Evolutionary conservation across 2,797 vertebrate genomes (phyloP), one percentile per base, ranked within the genome.

Genomic region (Cuculus canorus): DNA sequence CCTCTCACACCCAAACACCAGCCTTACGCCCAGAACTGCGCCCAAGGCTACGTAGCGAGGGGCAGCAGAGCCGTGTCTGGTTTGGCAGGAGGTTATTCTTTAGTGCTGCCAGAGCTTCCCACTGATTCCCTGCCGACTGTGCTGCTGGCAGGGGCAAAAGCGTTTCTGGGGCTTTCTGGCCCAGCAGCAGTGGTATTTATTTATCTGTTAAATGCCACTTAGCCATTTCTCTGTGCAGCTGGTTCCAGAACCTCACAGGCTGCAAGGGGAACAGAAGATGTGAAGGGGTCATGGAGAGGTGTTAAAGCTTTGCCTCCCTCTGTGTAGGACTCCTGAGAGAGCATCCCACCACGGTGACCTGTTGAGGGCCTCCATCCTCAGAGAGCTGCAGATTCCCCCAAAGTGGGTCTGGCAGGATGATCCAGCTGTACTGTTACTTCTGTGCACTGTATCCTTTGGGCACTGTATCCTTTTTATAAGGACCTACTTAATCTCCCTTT

Each of bases 111-210:
- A 24, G 27, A 52, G 60, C 27, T 23, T 7, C 77, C 43, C 1
- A 2, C 76, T 52, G 76, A 57, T 7, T 5, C 27, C 19, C 4
- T 2, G 0, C 3, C 14, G 15, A 48, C 11, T 6, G 19, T 66
- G 47, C 23, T 1, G 6, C 60, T 16, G 23, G 28, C 8, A 1
- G 5, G 17, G 8, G 47, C 6, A 14, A 50, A 10, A 33, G 25
- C 1, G 1, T 22, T 1, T 3, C 17, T 2, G 7, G 25, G 13
- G 45, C 12, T 68, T 17, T 53, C 15, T 2, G 4, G 16, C 11
- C 35, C 30, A 32, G 30, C 56, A 32, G 10, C 4, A 1, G 56
- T 4, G 1, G 5, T 10, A 22, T 32, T 39, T 32, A 32, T 53
- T 32, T 39, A 24, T 23, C 68, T 39, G 27, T 16, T 53, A 39